These are phyloP conservation scores for Chlamydotis undulata DNA, from an alignment of 2,113 vertebrate species.

Conservation along the genomic window DNA sequence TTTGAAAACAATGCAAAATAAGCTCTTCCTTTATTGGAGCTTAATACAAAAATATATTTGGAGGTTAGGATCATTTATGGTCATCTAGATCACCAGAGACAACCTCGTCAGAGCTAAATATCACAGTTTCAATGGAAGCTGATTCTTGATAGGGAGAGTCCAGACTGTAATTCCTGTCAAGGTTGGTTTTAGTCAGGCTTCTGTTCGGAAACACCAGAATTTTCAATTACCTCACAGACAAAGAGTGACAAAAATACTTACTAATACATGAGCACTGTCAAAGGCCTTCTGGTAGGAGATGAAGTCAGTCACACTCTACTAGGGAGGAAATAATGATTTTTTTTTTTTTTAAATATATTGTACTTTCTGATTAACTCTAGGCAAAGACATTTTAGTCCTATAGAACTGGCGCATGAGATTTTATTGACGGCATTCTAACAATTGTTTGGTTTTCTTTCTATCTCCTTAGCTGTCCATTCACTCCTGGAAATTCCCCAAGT, in stretches of 20 bases:
- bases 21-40: background rate
- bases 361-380: background rate
- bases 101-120: background rate
- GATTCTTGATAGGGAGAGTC: background rate
- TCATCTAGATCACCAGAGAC: background rate
- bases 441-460: background rate
- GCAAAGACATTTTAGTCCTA: background rate
- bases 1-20: background rate
- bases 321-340: background rate
- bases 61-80: background rate
- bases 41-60: background rate
- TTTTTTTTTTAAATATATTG: background rate
- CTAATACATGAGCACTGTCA: background rate
- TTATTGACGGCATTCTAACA: background rate
- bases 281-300: background rate
- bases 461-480: background rate
- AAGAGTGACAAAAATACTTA: background rate
- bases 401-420: fast-evolving
- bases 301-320: background rate
- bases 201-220: background rate
- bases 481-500: background rate
- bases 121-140: background rate
- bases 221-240: background rate
- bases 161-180: background rate
- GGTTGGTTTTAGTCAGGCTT: background rate